phyloP scores from a whole-genome alignment of 64 coral and sea anemone species.

The Acropora tenuis region DNA sequence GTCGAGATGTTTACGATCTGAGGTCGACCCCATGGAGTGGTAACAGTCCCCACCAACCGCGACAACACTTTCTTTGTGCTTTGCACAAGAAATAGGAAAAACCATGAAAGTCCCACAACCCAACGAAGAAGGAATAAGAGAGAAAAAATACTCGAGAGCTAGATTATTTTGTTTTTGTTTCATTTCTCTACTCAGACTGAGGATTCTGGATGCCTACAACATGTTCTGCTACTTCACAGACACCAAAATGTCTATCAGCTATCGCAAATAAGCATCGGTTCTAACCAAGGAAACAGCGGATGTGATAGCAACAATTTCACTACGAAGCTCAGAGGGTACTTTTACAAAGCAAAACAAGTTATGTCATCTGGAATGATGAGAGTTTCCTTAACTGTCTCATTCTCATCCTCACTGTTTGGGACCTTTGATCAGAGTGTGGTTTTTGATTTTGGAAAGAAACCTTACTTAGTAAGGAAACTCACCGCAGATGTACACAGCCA shows the following conservation, averaged over 20 bases:
- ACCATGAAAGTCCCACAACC: too few relatives aligned
- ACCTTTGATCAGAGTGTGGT: constrained; percentile 79
- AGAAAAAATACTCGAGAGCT: neutral
- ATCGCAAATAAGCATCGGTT: neutral
- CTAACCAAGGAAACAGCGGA: neutral
- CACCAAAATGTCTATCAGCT: constrained; percentile 26
- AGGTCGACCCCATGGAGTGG: too few relatives aligned
- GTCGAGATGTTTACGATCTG: too few relatives aligned
- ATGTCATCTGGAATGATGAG: neutral
- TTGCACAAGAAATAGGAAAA: too few relatives aligned
- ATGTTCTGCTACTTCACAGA: constrained; percentile 13
- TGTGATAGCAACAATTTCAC: constrained; percentile 22
- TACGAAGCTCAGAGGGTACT: constrained; percentile 6
- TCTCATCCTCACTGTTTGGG: constrained; percentile 34
- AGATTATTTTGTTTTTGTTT: neutral
- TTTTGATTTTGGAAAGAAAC: constrained; percentile 74
- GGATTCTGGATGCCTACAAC: neutral
- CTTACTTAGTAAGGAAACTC: constrained; percentile 59
- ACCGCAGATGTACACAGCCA: constrained; percentile 62
- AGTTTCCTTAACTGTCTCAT: neutral
- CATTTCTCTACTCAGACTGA: neutral
- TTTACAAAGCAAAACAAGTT: neutral
- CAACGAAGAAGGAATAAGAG: too few relatives aligned
- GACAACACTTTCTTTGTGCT: too few relatives aligned
- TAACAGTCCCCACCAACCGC: too few relatives aligned